Percentiles rank a stretch among this genome's conserved stretches.
Evolutionary conservation across 2,113 vertebrate species (phyloP).

Genomic region (Sebastes schlegelii): DNA sequence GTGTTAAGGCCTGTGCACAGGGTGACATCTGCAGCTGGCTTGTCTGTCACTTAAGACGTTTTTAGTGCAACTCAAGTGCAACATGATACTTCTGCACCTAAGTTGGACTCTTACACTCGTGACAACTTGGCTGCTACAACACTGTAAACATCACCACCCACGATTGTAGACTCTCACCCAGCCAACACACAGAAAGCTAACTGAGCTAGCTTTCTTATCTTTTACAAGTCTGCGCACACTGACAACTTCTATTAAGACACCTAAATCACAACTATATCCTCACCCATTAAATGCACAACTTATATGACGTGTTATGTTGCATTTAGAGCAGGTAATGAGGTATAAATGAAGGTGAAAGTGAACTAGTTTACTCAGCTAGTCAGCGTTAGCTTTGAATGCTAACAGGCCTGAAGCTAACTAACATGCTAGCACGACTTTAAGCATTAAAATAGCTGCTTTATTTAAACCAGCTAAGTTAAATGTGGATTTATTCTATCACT

Average conservation of each 20-base stretch:
- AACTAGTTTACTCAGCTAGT: neutral
- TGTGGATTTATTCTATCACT: constrained; percentile 43
- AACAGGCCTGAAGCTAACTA: constrained; percentile 62
- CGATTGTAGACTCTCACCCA: neutral
- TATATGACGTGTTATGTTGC: rapidly evolving
- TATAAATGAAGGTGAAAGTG: neutral
- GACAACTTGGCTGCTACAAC: constrained; percentile 15
- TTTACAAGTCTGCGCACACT: neutral
- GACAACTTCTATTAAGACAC: neutral
- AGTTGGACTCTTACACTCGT: neutral
- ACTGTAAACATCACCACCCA: constrained; percentile 25
- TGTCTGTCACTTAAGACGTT: constrained; percentile 10
- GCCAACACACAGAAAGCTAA: constrained; percentile 16
- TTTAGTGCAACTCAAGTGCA: constrained; percentile 1
- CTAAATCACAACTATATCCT: rapidly evolving
- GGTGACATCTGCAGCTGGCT: constrained; percentile 24
- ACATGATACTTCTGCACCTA: constrained; percentile 27
- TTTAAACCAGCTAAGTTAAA: rapidly evolving
- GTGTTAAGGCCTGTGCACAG: neutral
- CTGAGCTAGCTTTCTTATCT: constrained; percentile 18
- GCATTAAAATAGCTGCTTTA: neutral
- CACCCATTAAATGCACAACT: rapidly evolving
- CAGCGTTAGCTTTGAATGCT: constrained; percentile 19
- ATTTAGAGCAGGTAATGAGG: rapidly evolving
- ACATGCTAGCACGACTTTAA: constrained; percentile 25